Conservation (phyloP, 1,140 invertebrate species). For the Bilobella aurantiaca region DNA sequence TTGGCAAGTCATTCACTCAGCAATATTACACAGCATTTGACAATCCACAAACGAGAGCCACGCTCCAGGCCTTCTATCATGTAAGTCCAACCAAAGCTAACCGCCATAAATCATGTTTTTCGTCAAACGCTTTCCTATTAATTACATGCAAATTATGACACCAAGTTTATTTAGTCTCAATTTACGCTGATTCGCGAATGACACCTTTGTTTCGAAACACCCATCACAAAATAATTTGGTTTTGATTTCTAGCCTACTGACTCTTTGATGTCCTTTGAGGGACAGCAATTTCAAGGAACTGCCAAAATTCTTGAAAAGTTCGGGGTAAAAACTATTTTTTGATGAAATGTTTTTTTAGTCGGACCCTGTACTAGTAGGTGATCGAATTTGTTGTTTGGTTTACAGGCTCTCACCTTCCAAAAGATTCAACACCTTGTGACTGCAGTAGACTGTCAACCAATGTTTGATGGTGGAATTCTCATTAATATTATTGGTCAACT, state of each 20-base stretch:
- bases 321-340: conserved; percentile 54
- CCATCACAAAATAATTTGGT: too few relatives aligned
- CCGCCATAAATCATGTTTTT: too few relatives aligned
- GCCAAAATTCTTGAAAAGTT: conserved; percentile 90
- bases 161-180: too few relatives aligned
- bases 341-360: neutral
- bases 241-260: conserved; percentile 59
- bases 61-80: conserved; percentile 80
- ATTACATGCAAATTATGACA: too few relatives aligned
- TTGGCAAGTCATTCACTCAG: conserved; percentile 83
- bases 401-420: conserved; percentile 75
- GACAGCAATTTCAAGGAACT: conserved; percentile 77
- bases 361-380: too few relatives aligned
- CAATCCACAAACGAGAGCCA: conserved; percentile 65
- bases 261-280: conserved; percentile 93
- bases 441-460: conserved; percentile 87
- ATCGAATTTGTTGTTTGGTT: too few relatives aligned
- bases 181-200: neutral
- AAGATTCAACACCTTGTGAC: conserved; percentile 85
- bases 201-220: neutral
- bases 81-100: conserved; percentile 68
- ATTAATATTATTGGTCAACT: conserved; percentile 86
- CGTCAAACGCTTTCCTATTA: too few relatives aligned
- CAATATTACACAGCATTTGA: conserved; percentile 88
- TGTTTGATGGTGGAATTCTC: conserved; percentile 86